These are phyloP conservation scores for Zelleria hepariella DNA, from an alignment of 2,888 invertebrate genomes.

Conservation along the genomic window DNA sequence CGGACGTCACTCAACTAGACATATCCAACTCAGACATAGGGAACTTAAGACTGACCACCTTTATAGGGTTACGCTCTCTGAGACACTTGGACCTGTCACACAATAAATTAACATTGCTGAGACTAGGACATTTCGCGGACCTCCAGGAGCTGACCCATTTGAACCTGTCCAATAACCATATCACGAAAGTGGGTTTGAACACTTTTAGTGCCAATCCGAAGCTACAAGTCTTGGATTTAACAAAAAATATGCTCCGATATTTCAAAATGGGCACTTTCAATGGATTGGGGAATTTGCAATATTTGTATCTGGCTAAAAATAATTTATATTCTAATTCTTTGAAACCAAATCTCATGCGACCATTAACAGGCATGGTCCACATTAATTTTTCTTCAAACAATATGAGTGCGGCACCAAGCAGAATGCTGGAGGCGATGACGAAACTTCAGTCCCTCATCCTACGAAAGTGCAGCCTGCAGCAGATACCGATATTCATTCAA, in stretches of 20 bases:
- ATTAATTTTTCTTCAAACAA: constrained; percentile 40
- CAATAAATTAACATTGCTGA: constrained; percentile 32
- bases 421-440: background rate
- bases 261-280: constrained; percentile 35
- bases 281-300: constrained; percentile 25
- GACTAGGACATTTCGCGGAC: constrained; percentile 36
- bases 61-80: constrained; percentile 27
- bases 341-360: constrained; percentile 28
- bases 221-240: constrained; percentile 34
- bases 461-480: constrained; percentile 31
- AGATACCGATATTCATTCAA: constrained; percentile 38
- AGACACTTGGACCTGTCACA: constrained; percentile 35
- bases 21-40: constrained; percentile 21
- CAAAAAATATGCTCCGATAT: constrained; percentile 27
- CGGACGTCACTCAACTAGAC: background rate
- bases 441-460: constrained; percentile 27
- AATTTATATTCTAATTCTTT: constrained; percentile 27
- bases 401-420: constrained; percentile 27
- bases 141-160: constrained; percentile 25
- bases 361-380: constrained; percentile 22
- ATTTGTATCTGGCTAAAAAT: constrained; percentile 39
- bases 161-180: constrained; percentile 35
- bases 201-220: constrained; percentile 36
- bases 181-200: constrained; percentile 32
- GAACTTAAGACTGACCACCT: constrained; percentile 30